Evolutionary conservation across 92 coral and sea anemone genomes (phyloP), one percentile per base, ranked within the genome.

Genomic region (Parazoanthus swiftii): DNA sequence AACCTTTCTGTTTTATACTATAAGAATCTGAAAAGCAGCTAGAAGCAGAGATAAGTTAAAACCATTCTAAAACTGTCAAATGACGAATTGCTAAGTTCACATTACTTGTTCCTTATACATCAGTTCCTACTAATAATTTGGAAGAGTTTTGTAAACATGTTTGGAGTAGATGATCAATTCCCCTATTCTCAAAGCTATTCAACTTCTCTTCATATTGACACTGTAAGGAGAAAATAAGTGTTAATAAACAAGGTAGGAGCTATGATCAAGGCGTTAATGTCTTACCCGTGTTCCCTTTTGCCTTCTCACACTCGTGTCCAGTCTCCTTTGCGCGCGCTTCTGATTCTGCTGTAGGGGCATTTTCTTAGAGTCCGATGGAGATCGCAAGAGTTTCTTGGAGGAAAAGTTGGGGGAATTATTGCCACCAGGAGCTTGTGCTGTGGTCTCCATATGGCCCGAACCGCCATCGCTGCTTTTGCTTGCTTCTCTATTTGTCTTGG

Each of bases 211-310:
- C 74, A 6, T 67, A 67, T 74, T 23, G 44, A 74, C 14, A 38
- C n/a, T 74, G 44, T 15, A 74, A 26, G 77, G 37, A 16, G 37
- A 18, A 26, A 4, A 2, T 74, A 20, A 9, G 42, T 33, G 16
- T 26, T 74, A 6, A 26, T 46, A 1, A 26, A 26, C 77, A 8
- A 1, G 42, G 25, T 38, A 3, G 15, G 9, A 54, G 59, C 11
- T 29, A 29, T 29, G 33, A 29, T 29, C 18, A 54, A 54, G 14
- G 29, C 15, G 16, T 81, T 16, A 43, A 58, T 10, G 29, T 58
- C 87, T 84, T 15, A 84, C 87, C 87, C 29, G 74, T 8, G 79
- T 70, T 84, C 25, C 67, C 74, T 71, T 84, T 33, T 84, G 66
- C 38, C 39, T 84, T 73, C 21, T 44, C 48, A 4, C 87, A 33